Conservation (phyloP, 2,113 vertebrate species). For the Limnothrissa miodon region DNA sequence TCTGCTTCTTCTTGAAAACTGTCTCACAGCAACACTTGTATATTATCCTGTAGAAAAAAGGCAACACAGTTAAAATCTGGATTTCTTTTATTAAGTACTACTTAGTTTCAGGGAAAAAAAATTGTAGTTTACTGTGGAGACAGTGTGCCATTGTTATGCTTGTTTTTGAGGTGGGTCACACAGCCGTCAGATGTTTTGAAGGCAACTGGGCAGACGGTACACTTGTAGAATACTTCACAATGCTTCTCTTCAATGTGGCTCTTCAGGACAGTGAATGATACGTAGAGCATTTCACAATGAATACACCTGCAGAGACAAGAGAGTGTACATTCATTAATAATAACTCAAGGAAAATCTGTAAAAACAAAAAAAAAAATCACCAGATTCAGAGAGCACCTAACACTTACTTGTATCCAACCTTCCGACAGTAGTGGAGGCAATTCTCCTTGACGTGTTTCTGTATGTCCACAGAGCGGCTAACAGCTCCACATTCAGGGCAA, state of each 20-base stretch:
- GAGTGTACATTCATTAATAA: background rate
- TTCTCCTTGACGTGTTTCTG: conserved; percentile 96
- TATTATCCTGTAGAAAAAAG: conserved; percentile 77
- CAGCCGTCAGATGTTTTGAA: conserved; percentile 86
- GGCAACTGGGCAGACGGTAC: conserved; percentile 88
- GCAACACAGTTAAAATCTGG: background rate
- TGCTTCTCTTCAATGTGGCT: conserved; percentile 90
- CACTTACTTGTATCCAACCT: conserved; percentile 89
- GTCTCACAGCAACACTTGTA: conserved; percentile 94
- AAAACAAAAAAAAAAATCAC: background rate
- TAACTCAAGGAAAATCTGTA: background rate
- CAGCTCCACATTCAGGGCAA: conserved; percentile 90
- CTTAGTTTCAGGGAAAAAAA: background rate
- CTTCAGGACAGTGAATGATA: conserved; percentile 84
- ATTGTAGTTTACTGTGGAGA: conserved; percentile 82
- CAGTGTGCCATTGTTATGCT: conserved; percentile 72
- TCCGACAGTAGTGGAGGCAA: conserved; percentile 93
- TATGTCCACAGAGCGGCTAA: conserved; percentile 88
- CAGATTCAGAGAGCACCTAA: background rate
- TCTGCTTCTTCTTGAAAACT: conserved; percentile 90
- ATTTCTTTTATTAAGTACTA: background rate
- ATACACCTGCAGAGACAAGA: conserved; percentile 77
- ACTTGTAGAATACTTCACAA: conserved; percentile 91
- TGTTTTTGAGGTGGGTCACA: conserved; percentile 77
- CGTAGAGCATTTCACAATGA: conserved; percentile 89